Conservation (phyloP, 2,113 vertebrate genomes). For the Scortum barcoo region DNA sequence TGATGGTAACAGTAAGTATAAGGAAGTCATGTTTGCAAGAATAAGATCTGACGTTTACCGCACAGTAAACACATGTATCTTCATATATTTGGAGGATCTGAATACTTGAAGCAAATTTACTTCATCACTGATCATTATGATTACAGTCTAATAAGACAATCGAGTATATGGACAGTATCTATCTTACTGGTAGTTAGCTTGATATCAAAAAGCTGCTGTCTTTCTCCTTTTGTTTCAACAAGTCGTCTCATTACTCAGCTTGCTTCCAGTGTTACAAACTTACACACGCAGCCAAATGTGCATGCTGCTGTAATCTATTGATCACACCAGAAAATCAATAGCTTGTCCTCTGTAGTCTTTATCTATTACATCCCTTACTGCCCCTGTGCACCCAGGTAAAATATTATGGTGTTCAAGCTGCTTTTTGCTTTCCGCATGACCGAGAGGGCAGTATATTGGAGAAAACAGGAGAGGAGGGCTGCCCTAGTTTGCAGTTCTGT, state of each 20-base stretch:
- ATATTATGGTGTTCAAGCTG: constrained; percentile 27
- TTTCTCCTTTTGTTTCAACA: constrained; percentile 23
- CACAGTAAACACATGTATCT: background rate
- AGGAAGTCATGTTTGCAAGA: constrained; percentile 2
- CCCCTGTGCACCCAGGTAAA: constrained; percentile 2
- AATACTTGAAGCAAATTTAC: background rate
- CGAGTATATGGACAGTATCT: background rate
- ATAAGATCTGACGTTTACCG: background rate
- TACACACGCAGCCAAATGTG: constrained; percentile 18
- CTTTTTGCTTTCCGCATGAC: constrained; percentile 6
- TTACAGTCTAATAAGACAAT: background rate
- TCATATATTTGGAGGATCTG: background rate
- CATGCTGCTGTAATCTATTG: constrained; percentile 41
- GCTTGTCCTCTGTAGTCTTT: constrained; percentile 43
- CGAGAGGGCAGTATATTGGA: background rate
- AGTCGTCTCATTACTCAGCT: constrained; percentile 22
- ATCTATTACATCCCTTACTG: constrained; percentile 28
- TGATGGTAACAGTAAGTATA: constrained; percentile 11
- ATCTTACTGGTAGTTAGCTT: background rate
- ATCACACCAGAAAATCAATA: constrained; percentile 54
- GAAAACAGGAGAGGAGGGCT: background rate
- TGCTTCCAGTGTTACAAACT: constrained; percentile 6
- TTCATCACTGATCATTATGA: background rate
- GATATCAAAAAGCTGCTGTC: constrained; percentile 1
- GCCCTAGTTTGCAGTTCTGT: background rate